Evolutionary conservation across 1,140 invertebrate genomes (phyloP).

Genomic region (Anoplophora glabripennis): DNA sequence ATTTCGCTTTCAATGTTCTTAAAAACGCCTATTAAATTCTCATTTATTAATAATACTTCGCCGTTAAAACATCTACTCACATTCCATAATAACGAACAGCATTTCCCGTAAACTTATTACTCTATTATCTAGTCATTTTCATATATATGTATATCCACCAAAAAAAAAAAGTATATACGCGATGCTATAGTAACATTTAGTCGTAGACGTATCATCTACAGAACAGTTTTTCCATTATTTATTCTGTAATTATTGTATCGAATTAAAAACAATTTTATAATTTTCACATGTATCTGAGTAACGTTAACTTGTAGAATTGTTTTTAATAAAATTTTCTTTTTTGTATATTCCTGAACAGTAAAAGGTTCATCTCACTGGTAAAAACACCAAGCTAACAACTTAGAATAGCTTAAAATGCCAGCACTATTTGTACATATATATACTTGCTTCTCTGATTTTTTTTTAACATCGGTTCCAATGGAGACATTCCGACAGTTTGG

Average conservation of each 20-base stretch:
- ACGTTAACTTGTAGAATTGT: constrained; percentile 5
- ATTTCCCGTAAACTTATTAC: too few species aligned
- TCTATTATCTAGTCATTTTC: too few species aligned
- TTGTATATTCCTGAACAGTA: constrained; percentile 37
- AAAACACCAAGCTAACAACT: constrained; percentile 41
- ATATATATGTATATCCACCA: too few species aligned
- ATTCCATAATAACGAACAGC: too few species aligned
- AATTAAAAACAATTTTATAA: constrained; percentile 7
- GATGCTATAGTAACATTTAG: not conserved
- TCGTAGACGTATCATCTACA: not conserved
- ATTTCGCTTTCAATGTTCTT: too few species aligned
- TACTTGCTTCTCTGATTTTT: constrained; percentile 4
- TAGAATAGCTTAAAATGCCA: constrained; percentile 41
- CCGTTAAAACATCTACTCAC: too few species aligned
- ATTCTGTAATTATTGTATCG: constrained; percentile 3
- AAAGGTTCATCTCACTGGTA: constrained; percentile 43
- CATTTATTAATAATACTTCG: too few species aligned
- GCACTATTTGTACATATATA: constrained; percentile 31
- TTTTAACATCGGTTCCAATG: not conserved
- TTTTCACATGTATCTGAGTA: not conserved
- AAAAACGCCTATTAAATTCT: too few species aligned
- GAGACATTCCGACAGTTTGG: not conserved
- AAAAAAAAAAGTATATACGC: not conserved
- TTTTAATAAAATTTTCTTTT: constrained; percentile 5
- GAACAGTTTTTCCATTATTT: constrained; percentile 8